A percentile compares a stretch with the other conserved stretches of the same genome.
These are phyloP conservation scores for Alosa alosa DNA, from an alignment of 2,113 vertebrate genomes.

Conservation along the genomic window DNA sequence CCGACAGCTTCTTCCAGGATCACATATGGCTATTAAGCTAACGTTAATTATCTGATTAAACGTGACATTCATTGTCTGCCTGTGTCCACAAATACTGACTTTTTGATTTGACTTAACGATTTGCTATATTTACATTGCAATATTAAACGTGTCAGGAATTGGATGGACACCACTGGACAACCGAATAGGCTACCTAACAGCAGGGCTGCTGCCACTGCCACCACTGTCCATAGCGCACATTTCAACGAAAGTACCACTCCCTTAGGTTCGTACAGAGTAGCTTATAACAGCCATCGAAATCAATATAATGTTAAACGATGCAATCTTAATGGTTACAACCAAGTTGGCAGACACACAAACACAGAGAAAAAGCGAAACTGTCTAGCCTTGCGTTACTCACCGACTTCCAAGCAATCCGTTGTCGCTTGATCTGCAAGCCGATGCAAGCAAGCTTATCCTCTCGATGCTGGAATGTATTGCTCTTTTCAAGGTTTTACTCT, in stretches of 20 bases:
- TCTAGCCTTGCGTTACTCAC: not conserved
- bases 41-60: not conserved
- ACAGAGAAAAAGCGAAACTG: not conserved
- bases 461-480: not conserved
- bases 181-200: not conserved
- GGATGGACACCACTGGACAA: not conserved
- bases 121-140: not conserved
- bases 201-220: not conserved
- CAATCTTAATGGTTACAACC: not conserved
- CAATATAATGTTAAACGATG: not conserved
- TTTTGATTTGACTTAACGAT: not conserved
- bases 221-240: slow-evolving; percentile 14
- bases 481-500: not conserved
- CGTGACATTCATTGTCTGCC: not conserved
- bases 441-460: not conserved
- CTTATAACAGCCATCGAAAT: not conserved
- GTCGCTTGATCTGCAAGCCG: not conserved
- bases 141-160: not conserved
- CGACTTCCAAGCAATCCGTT: not conserved
- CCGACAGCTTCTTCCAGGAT: not conserved
- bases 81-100: not conserved
- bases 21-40: slow-evolving; percentile 14
- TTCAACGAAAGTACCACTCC: slow-evolving; percentile 5
- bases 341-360: not conserved
- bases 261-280: not conserved